Base-by-base conservation (phyloP, 2,113 vertebrate genomes). In the Poeciliopsis occidentalis region DNA sequence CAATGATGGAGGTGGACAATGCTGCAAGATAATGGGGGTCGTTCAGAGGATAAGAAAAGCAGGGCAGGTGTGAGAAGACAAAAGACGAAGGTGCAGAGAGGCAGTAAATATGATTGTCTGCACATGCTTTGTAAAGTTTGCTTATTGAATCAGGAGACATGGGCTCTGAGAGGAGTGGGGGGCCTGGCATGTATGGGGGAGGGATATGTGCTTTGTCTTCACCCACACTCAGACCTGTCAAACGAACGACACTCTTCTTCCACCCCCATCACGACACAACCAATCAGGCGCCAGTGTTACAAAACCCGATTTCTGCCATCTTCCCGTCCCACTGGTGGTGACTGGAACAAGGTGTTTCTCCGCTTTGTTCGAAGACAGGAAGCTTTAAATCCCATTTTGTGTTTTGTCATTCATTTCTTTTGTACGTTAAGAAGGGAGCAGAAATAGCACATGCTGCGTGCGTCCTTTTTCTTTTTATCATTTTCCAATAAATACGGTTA, bases 221-320 rank as follows among this genome's bases (percentile, higher is more conserved):
- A 79, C 87, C 81, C 87, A 88, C 89, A 85, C 86, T 84, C 62
- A 76, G 66, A 84, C 80, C 78, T 89, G 85, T 90, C 89, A 89
- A 87, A 80, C 71, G 84, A 71, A 78, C 66, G 80, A 78, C 80
- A 62, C 68, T 67, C 64, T 27, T 80, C 73, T 61, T 81, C 81
- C 86, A 71, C 85, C 87, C 72, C 83, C 89, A 81, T 73, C 76
- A 27, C 64, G 47, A 54, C 68, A 70, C 60, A 4, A 57, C 84
- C 75, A 72, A 80, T 80, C 31, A 22, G 62, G 27, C 65, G 31
- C 76, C 29, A 30, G 26, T 11, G 54, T 66, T 30, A 24, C 8
- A 69, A 81, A 69, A 82, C 39, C 73, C 37, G 66, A 39, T 78
- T 51, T 82, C 47, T 47, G 74, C 34, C 64, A 54, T 64, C 12